Conservation (phyloP, 2,113 vertebrate species). For the Ctenodactylus gundi region DNA sequence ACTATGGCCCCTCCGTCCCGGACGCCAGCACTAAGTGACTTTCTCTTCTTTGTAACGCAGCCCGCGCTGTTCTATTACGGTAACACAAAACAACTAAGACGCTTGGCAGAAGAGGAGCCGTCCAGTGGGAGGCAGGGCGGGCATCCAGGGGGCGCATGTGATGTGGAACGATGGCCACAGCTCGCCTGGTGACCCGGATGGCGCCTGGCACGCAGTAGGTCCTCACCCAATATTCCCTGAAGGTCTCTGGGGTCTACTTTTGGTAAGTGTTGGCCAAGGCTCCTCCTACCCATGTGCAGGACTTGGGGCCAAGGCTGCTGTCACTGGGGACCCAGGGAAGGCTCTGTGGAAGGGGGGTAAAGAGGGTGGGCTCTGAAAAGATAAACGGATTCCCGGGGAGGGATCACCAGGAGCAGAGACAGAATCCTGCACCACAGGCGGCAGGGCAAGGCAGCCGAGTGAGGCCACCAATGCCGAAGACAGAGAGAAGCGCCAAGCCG, state of each 20-base stretch:
- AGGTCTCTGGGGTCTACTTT: rapidly evolving
- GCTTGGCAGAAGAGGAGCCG: neutral
- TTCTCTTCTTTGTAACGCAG: neutral
- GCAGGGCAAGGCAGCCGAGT: too few relatives aligned
- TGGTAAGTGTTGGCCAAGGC: neutral
- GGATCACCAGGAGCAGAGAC: too few relatives aligned
- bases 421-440: rapidly evolving
- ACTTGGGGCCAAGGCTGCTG: too few relatives aligned
- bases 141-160: too few relatives aligned
- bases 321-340: neutral
- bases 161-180: rapidly evolving
- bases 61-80: neutral
- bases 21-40: neutral
- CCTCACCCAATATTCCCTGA: neutral
- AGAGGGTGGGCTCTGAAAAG: neutral
- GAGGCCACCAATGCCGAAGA: neutral
- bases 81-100: neutral
- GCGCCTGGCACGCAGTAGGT: rapidly evolving
- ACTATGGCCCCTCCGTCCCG: too few relatives aligned
- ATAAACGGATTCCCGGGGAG: neutral
- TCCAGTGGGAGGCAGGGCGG: too few relatives aligned
- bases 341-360: neutral
- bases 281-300: too few relatives aligned
- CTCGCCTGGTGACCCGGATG: neutral
- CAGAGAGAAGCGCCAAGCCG: too few relatives aligned